A percentile compares a stretch with the other conserved stretches of the same genome.
These are phyloP conservation scores for Apteryx owenii DNA, from an alignment of 2,113 vertebrate species.

Conservation along the genomic window DNA sequence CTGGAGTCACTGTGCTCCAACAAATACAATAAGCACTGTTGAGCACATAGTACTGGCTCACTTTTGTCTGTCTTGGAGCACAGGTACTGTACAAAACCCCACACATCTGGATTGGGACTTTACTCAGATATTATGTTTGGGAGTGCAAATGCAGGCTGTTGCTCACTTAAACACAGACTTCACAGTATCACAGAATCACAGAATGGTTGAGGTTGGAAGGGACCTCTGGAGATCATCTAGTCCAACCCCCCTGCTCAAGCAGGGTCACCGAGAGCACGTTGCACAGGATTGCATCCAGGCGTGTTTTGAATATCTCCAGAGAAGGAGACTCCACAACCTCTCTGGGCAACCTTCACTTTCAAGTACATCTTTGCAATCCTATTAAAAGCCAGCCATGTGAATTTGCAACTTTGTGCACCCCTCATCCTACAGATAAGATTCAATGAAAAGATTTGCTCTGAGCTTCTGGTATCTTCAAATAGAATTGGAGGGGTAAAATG, in stretches of 20 bases:
- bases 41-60: background rate
- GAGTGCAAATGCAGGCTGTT: background rate
- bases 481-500: background rate
- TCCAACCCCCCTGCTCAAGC: too few relatives aligned
- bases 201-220: too few relatives aligned
- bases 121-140: background rate
- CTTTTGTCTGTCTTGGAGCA: background rate
- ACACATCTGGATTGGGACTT: background rate
- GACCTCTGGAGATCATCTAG: too few relatives aligned
- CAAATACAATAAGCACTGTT: background rate
- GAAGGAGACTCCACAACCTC: too few relatives aligned
- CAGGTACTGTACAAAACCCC: background rate
- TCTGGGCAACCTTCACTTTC: background rate
- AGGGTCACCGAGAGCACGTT: too few relatives aligned
- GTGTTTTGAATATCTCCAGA: too few relatives aligned
- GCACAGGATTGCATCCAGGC: too few relatives aligned
- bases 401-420: background rate
- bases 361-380: background rate
- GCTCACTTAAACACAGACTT: background rate
- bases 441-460: background rate
- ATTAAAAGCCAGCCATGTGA: background rate
- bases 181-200: background rate
- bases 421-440: background rate
- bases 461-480: background rate
- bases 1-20: background rate